Evolutionary conservation across 1,140 invertebrate genomes (phyloP).

Genomic region (Tetranychus urticae): DNA sequence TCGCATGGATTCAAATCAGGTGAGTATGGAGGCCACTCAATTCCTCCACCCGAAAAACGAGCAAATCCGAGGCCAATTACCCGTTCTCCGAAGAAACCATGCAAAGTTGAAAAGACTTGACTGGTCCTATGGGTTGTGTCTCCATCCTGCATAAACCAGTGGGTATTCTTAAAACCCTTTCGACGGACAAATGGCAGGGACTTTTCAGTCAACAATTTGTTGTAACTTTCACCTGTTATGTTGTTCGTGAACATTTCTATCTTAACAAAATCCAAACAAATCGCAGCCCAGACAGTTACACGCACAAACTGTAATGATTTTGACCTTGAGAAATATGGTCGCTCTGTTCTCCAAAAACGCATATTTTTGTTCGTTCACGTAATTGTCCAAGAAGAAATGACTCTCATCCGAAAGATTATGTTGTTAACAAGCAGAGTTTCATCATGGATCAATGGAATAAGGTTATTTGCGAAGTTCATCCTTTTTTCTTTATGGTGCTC

Average conservation of each 20-base stretch:
- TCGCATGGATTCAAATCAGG: conserved; percentile 6
- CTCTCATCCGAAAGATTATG: background rate
- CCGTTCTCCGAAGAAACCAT: background rate
- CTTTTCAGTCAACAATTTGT: too few relatives aligned
- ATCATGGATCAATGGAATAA: background rate
- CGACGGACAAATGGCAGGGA: too few relatives aligned
- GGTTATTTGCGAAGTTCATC: conserved; percentile 1
- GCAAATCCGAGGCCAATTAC: background rate
- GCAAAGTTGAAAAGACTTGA: too few relatives aligned
- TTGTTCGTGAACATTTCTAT: too few relatives aligned
- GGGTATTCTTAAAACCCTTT: too few relatives aligned
- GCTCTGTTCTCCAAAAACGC: conserved; percentile 10
- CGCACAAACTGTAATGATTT: background rate
- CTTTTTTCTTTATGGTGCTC: background rate
- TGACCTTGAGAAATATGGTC: conserved; percentile 6
- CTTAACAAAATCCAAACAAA: background rate
- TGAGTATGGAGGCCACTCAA: background rate
- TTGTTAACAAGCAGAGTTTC: background rate
- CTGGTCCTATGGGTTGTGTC: too few relatives aligned
- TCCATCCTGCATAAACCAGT: too few relatives aligned
- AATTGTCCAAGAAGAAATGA: background rate
- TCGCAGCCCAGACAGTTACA: conserved; percentile 1
- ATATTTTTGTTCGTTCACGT: conserved; percentile 11
- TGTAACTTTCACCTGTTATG: too few relatives aligned
- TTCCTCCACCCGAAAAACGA: background rate